These are phyloP conservation scores for Pipistrellus pipistrellus DNA, from an alignment of 2,797 vertebrate species.

Conservation along the genomic window DNA sequence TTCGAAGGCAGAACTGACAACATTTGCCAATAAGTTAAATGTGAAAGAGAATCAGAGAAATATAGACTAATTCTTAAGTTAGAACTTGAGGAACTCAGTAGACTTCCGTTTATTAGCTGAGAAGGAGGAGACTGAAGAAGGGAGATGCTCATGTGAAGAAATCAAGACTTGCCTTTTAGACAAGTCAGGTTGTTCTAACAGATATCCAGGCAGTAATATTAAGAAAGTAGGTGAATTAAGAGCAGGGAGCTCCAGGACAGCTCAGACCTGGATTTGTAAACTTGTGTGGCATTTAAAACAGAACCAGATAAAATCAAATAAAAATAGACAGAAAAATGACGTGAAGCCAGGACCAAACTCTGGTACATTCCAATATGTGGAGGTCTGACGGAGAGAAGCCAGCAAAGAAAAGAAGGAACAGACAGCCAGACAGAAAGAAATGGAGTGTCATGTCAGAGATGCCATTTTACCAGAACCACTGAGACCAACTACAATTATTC, in stretches of 20 bases:
- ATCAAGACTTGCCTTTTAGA: neutral
- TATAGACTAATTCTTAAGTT: neutral
- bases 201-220: neutral
- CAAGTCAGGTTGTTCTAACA: neutral
- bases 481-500: neutral
- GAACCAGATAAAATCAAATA: constrained; percentile 1
- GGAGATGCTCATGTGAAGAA: neutral
- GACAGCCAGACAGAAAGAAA: neutral
- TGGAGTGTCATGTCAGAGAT: neutral
- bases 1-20: neutral
- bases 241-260: neutral
- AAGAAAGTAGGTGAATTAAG: neutral
- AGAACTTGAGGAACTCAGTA: neutral
- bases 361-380: neutral
- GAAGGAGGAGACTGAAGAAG: neutral
- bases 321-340: neutral
- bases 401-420: neutral
- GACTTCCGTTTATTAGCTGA: neutral
- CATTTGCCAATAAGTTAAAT: neutral
- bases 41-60: neutral
- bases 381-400: neutral
- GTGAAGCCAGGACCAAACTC: neutral
- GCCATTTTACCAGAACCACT: neutral
- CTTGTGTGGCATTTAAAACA: constrained; percentile 4
- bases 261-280: neutral